These are phyloP conservation scores for Streptopelia turtur DNA, from an alignment of 2,797 vertebrate species.

Conservation along the genomic window DNA sequence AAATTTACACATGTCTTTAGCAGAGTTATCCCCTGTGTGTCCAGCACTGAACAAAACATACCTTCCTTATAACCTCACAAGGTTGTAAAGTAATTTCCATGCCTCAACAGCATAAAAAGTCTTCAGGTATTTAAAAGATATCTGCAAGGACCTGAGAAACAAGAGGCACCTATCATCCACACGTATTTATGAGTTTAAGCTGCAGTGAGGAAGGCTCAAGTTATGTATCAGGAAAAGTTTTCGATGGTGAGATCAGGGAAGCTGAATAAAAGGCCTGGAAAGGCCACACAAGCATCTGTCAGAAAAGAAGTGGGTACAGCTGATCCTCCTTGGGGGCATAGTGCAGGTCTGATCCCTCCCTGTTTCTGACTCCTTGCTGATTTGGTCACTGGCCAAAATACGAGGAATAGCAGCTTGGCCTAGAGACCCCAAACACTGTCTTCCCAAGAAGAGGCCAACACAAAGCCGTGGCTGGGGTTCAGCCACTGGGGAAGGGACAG, in stretches of 20 bases:
- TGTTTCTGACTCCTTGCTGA: fast-evolving
- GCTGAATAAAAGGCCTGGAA: not conserved
- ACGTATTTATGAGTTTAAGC: not conserved
- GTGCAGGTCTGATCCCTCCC: not conserved
- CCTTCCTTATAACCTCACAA: no score
- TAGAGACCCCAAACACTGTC: not conserved
- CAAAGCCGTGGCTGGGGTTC: not conserved
- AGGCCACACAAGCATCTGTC: not conserved
- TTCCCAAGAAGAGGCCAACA: not conserved
- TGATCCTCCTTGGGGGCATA: not conserved
- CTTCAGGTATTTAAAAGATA: not conserved
- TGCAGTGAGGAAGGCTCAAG: not conserved
- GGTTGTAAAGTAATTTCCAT: no score
- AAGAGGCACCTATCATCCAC: not conserved
- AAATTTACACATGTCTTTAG: no score
- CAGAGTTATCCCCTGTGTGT: no score
- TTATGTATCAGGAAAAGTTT: not conserved
- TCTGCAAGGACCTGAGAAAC: not conserved
- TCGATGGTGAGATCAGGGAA: fast-evolving
- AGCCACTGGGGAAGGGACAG: not conserved
- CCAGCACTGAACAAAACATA: no score
- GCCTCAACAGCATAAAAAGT: not conserved
- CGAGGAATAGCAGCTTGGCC: not conserved
- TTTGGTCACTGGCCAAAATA: not conserved
- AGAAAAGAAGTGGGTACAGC: not conserved